Evolutionary conservation across 2,113 vertebrate species (phyloP).

Genomic region (Heptranchias perlo): DNA sequence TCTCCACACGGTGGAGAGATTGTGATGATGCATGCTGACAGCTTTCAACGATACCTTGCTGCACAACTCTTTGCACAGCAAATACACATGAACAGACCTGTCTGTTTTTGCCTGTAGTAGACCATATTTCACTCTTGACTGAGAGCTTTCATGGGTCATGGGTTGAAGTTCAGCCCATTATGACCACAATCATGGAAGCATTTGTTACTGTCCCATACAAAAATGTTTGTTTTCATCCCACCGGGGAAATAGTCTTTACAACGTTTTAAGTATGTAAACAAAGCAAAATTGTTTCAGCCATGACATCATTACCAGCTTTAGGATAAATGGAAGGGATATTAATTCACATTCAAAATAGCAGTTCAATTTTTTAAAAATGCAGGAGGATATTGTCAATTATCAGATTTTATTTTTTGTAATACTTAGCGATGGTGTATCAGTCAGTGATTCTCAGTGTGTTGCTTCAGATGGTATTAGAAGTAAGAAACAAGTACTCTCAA

Average conservation of each 20-base stretch:
- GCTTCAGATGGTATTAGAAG: not conserved
- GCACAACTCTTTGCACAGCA: not conserved
- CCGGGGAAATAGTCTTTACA: not conserved
- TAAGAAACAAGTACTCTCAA: not conserved
- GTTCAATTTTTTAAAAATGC: not conserved
- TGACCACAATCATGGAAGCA: not conserved
- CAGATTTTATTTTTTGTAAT: not conserved
- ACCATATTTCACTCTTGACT: not conserved
- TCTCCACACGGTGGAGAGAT: not conserved
- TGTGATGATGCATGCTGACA: not conserved
- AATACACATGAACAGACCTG: not conserved
- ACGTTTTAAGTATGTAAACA: too few species aligned
- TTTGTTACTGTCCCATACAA: not conserved
- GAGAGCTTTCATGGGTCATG: not conserved
- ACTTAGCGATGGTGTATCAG: not conserved
- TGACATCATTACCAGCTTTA: not conserved
- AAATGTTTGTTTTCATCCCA: not conserved
- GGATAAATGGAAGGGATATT: not conserved
- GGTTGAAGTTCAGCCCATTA: not conserved
- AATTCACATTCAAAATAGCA: not conserved
- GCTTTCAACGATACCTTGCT: not conserved
- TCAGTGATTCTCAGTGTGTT: not conserved
- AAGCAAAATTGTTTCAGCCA: constrained; percentile 5
- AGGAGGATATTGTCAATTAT: not conserved
- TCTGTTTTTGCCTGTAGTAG: too few species aligned